Evolutionary conservation across 1,140 invertebrate species (phyloP).

Genomic region (Pteromalus puparum): DNA sequence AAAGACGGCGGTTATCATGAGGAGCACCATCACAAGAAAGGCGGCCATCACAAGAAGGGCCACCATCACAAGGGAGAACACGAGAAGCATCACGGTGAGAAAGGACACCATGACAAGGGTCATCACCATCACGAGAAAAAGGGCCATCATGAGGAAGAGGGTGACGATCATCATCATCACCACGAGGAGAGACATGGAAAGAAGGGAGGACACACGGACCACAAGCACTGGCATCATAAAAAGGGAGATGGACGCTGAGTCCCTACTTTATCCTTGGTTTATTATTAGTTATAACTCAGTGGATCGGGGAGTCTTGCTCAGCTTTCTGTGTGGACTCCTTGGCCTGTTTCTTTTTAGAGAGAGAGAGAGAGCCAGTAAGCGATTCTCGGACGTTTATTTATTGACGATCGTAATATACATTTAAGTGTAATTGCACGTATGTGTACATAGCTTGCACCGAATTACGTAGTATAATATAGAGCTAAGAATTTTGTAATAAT

Average conservation of each 20-base stretch:
- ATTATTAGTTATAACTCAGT: too few relatives aligned
- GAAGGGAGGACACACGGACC: conserved; percentile 66
- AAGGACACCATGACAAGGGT: conserved; percentile 77
- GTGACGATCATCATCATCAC: conserved; percentile 57
- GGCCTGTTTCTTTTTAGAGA: too few relatives aligned
- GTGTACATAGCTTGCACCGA: too few relatives aligned
- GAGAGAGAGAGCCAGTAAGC: too few relatives aligned
- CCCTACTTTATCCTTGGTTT: too few relatives aligned
- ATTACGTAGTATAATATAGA: too few relatives aligned
- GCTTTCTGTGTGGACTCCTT: too few relatives aligned
- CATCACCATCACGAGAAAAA: conserved; percentile 75
- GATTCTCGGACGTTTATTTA: too few relatives aligned
- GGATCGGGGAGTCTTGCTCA: too few relatives aligned
- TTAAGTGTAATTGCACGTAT: too few relatives aligned
- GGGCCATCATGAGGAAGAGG: conserved; percentile 77
- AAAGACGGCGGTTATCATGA: conserved; percentile 70
- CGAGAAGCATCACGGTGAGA: conserved; percentile 78
- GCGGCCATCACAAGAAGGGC: conserved; percentile 72
- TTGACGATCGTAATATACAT: too few relatives aligned
- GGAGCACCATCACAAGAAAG: conserved; percentile 67
- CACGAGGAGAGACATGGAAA: conserved; percentile 73
- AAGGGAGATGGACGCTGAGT: conserved; percentile 23
- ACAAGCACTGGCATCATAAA: conserved; percentile 48
- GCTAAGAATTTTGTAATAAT: too few relatives aligned
- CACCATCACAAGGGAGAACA: conserved; percentile 74